Percentiles rank a stretch among this genome's conserved stretches.
Conservation (phyloP, 2,113 vertebrate species). For the Pontoporia blainvillei region DNA sequence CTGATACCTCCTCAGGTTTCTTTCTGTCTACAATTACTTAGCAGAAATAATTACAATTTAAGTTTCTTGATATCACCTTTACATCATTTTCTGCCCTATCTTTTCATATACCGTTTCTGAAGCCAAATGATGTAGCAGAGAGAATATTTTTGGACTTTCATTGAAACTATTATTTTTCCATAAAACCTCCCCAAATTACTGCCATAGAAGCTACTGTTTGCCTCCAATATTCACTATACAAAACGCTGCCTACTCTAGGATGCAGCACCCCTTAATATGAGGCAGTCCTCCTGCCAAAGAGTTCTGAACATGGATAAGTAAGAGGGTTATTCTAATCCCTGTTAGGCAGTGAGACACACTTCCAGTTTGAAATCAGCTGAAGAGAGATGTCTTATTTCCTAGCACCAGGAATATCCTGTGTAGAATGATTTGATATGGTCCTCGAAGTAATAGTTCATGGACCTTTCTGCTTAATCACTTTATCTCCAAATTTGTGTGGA, state of each 20-base stretch:
- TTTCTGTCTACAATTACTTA: background rate
- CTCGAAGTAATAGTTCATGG: constrained; percentile 7
- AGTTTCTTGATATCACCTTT: background rate
- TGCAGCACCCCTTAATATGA: background rate
- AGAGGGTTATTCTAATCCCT: background rate
- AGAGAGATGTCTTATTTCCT: background rate
- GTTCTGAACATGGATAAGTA: constrained; percentile 7
- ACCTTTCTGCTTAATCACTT: constrained; percentile 47
- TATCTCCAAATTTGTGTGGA: constrained; percentile 43
- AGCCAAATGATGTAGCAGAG: background rate
- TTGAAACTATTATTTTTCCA: background rate
- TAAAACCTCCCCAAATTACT: background rate
- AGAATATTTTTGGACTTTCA: background rate
- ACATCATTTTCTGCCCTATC: background rate
- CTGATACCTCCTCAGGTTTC: background rate
- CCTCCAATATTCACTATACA: background rate
- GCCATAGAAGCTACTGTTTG: background rate
- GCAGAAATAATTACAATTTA: constrained; percentile 12
- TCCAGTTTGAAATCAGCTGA: constrained; percentile 21
- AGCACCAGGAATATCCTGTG: background rate
- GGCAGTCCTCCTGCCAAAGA: background rate
- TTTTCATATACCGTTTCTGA: background rate
- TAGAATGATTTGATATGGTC: background rate
- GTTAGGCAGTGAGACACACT: background rate
- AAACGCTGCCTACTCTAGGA: background rate